Base-by-base conservation (phyloP, 2,888 invertebrate species). In the Acutogordius australiensis region DNA sequence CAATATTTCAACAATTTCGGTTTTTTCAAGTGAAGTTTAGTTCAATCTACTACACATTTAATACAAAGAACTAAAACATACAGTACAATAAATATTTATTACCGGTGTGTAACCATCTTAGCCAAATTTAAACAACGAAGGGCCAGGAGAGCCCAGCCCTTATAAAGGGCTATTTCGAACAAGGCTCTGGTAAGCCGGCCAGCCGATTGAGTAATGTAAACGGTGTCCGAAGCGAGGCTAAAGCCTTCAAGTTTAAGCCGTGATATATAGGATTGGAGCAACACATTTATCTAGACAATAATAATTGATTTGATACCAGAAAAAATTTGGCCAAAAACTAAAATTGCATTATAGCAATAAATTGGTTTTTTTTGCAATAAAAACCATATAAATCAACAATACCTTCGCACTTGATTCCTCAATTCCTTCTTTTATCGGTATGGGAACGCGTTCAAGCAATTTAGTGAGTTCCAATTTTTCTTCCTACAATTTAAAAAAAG, bases 181-280 rank as follows among this genome's bases (percentile, higher is more conserved):
- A 99, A 87, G 0, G 97, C 94, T 63, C 97, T 74, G 76, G 97
- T 81, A 57, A 97, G 76, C 58, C 97, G 77, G 1, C 84, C 81
- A 0, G 97, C 97, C 0, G 88, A 90, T 72, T 99, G 97, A 0
- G 94, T 91, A 0, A 97, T 85, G 69, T 86, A 99, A 1, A 94
- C 88, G 94, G 97, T 97, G 70, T 97, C 97, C 0, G 90, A 84
- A 85, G 94, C 91, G 1, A 97, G 75, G 0, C 94, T 91, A 71
- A 99, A 94, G 0, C 97, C 94, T 68, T 99, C 97, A 61, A 99
- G 74, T 72, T 91, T 94, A 65, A 99, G 72, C 71, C 94, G 91
- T 0, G 94, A 97, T 64, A 99, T 94, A 73, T 91, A 97, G 0
- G 94, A 90, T 71, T 97, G 91, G 0, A 91, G 76, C 0, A 94